Evolutionary conservation across 2,888 invertebrate species (phyloP).

Genomic region (Phengaris alcon): DNA sequence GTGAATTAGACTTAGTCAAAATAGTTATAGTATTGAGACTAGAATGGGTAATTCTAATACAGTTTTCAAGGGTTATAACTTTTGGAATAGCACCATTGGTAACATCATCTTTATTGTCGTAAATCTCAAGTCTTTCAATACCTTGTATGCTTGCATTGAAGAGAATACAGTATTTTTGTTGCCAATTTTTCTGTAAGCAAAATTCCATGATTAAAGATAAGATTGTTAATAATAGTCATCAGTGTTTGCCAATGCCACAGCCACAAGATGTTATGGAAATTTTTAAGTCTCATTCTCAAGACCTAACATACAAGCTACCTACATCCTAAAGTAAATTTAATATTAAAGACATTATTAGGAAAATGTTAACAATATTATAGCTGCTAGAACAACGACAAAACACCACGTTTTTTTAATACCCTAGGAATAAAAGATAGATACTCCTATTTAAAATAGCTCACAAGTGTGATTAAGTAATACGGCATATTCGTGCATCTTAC

Average conservation of each 20-base stretch:
- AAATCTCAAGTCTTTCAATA: constrained; percentile 90
- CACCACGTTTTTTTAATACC: neutral
- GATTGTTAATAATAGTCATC: constrained; percentile 23
- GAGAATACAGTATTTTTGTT: constrained; percentile 87
- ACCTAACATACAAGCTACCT: too few species aligned
- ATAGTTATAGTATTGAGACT: constrained; percentile 82
- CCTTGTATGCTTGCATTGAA: constrained; percentile 91
- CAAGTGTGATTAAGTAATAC: constrained; percentile 28
- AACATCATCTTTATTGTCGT: constrained; percentile 87
- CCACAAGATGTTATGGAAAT: neutral
- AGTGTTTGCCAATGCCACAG: neutral
- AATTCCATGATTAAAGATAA: constrained; percentile 22
- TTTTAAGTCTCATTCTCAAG: neutral
- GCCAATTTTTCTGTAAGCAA: constrained; percentile 87
- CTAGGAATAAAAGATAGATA: neutral
- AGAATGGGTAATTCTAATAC: constrained; percentile 89
- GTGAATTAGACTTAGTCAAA: constrained; percentile 87
- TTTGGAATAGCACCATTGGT: constrained; percentile 81
- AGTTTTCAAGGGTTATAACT: constrained; percentile 91
- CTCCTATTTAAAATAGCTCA: neutral
- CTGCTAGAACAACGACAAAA: neutral
- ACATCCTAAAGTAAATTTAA: too few species aligned
- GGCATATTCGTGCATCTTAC: constrained; percentile 19
- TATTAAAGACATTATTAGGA: too few species aligned
- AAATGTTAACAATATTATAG: neutral